A percentile compares a stretch with the other conserved stretches of the same genome.
Evolutionary conservation across 2,113 vertebrate genomes (phyloP).

Genomic region (Noctilio leporinus): DNA sequence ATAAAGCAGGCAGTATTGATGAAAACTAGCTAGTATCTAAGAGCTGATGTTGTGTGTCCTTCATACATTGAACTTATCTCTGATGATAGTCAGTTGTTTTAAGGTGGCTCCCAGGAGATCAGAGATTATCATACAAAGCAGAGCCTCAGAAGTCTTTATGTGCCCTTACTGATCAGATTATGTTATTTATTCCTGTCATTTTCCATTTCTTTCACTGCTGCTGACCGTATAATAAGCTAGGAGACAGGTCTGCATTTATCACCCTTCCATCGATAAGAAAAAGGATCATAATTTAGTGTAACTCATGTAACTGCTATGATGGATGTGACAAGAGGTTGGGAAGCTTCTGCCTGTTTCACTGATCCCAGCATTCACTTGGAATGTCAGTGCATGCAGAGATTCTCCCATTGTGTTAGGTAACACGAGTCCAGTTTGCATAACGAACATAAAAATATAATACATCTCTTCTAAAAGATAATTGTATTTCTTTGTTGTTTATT

Average conservation of each 20-base stretch:
- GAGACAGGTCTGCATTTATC: slow-evolving; percentile 50
- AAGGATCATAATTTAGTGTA: slow-evolving; percentile 41
- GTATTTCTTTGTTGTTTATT: background rate
- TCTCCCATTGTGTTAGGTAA: background rate
- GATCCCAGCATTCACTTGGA: background rate
- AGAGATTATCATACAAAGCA: slow-evolving; percentile 17
- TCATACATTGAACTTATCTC: background rate
- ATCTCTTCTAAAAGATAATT: background rate
- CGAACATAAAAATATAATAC: background rate
- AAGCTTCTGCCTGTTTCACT: slow-evolving; percentile 21
- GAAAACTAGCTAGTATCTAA: background rate
- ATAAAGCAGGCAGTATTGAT: background rate
- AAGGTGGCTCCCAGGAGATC: background rate
- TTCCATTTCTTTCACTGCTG: slow-evolving; percentile 40
- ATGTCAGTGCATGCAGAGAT: background rate
- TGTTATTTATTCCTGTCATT: slow-evolving; percentile 57
- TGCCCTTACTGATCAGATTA: slow-evolving; percentile 45
- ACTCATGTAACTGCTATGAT: background rate
- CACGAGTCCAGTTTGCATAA: background rate
- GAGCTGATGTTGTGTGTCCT: background rate
- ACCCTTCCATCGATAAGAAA: slow-evolving; percentile 16
- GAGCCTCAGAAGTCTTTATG: background rate
- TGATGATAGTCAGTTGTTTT: background rate
- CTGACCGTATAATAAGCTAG: background rate
- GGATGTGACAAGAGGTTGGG: slow-evolving; percentile 15